phyloP scores from a whole-genome alignment of 2,888 invertebrate species.

The Zele albiditarsus region DNA sequence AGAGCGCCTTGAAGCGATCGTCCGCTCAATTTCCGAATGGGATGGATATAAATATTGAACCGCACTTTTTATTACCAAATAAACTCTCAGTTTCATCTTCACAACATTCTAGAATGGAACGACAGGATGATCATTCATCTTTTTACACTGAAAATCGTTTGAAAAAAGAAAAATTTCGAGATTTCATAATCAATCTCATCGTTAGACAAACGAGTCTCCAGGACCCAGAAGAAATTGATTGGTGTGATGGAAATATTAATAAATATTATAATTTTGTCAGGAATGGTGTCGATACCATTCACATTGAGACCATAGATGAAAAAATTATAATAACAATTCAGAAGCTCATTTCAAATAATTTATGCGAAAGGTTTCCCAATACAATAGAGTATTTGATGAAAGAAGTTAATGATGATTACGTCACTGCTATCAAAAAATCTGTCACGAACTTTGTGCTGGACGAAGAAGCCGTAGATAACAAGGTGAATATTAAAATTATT shows the following conservation, averaged over 20 bases:
- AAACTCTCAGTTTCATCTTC: constrained; percentile 73
- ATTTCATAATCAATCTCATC: constrained; percentile 85
- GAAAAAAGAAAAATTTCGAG: constrained; percentile 87
- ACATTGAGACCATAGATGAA: constrained; percentile 88
- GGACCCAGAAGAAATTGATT: constrained; percentile 71
- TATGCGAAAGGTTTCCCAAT: constrained; percentile 77
- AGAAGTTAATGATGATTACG: constrained; percentile 90
- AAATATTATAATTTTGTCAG: constrained; percentile 93
- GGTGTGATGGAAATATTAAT: constrained; percentile 79
- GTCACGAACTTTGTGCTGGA: constrained; percentile 92
- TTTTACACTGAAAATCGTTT: constrained; percentile 80
- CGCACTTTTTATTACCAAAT: constrained; percentile 79
- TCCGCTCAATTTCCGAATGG: constrained; percentile 75
- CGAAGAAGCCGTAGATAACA: constrained; percentile 76
- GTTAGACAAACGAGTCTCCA: constrained; percentile 74
- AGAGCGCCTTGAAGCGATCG: constrained; percentile 69
- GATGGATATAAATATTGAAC: constrained; percentile 74
- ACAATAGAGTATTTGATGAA: constrained; percentile 78
- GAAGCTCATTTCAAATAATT: constrained; percentile 77
- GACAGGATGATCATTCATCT: constrained; percentile 61
- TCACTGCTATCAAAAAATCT: constrained; percentile 91
- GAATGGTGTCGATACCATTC: constrained; percentile 92
- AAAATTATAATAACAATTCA: constrained; percentile 81
- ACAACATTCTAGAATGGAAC: constrained; percentile 68
- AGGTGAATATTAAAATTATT: constrained; percentile 9